Percentiles rank a stretch among this genome's conserved stretches.
phyloP scores from a whole-genome alignment of 2,797 vertebrate species.

The Chelmon rostratus region DNA sequence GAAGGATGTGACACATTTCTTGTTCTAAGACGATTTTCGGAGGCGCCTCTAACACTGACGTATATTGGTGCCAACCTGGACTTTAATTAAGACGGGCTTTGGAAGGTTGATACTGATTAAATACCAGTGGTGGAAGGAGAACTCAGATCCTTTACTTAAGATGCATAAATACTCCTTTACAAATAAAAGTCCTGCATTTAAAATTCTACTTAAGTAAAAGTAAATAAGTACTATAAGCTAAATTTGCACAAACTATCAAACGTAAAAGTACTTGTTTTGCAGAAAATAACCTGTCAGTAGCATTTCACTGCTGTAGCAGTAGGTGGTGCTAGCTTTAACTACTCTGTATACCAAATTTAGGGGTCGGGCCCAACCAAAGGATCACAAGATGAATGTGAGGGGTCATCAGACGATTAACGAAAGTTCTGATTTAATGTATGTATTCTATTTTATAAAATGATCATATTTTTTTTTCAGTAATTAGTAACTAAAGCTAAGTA shows the following conservation, averaged over 20 bases:
- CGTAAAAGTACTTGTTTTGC: not conserved
- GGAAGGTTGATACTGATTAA: not conserved
- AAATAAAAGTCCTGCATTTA: not conserved
- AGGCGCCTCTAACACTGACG: not conserved
- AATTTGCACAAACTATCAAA: not conserved
- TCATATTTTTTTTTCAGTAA: not conserved
- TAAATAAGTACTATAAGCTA: not conserved
- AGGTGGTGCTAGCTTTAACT: not conserved
- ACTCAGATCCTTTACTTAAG: not conserved
- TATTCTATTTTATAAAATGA: not conserved
- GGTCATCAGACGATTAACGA: not conserved
- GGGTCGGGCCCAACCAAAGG: not conserved
- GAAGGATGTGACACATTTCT: conserved; percentile 19
- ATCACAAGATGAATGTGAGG: not conserved
- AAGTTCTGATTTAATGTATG: not conserved
- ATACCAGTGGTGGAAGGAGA: not conserved
- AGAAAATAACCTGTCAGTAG: not conserved
- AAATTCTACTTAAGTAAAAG: not conserved
- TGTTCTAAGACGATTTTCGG: not conserved
- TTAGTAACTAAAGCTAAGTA: not conserved
- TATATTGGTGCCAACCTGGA: not conserved
- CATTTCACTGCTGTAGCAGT: not conserved
- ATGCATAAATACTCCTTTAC: not conserved
- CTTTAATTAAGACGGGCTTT: not conserved
- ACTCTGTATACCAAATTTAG: not conserved